A percentile compares a stretch with the other conserved stretches of the same genome.
Evolutionary conservation across 1,140 invertebrate genomes (phyloP).

Genomic region (Drosophila oshimai): DNA sequence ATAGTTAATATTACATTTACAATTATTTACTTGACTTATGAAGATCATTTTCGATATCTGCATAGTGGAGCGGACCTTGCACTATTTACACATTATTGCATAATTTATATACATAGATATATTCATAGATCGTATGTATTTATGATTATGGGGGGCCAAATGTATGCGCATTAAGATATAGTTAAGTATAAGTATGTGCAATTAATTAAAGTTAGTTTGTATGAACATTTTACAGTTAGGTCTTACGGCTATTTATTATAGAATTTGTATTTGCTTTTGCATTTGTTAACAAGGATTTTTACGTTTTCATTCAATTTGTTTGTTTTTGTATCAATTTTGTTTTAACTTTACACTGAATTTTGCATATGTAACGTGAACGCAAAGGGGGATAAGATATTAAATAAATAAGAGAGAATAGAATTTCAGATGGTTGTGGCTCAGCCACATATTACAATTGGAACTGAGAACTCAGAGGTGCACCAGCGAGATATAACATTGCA

Average conservation of each 20-base stretch:
- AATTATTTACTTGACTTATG: constrained; percentile 72
- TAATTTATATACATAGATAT: constrained; percentile 45
- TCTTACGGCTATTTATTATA: constrained; percentile 60
- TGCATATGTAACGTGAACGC: constrained; percentile 2
- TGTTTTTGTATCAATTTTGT: constrained; percentile 11
- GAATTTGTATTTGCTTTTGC: constrained; percentile 67
- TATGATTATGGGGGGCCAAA: constrained; percentile 23
- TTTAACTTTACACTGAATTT: constrained; percentile 25
- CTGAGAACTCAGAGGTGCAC: constrained; percentile 35
- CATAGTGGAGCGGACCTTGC: constrained; percentile 52
- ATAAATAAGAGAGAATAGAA: constrained; percentile 34
- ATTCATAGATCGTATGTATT: constrained; percentile 28
- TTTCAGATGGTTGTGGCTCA: constrained; percentile 46
- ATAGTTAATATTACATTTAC: constrained; percentile 70
- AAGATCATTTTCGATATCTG: constrained; percentile 65
- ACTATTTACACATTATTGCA: constrained; percentile 53
- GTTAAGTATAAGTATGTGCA: constrained; percentile 53
- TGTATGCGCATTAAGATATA: constrained; percentile 31
- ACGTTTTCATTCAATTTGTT: not conserved
- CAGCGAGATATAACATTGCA: constrained; percentile 24
- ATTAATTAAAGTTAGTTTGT: constrained; percentile 56
- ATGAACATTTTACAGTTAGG: constrained; percentile 68
- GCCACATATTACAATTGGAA: constrained; percentile 65
- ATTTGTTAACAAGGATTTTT: constrained; percentile 67
- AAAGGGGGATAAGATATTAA: constrained; percentile 8